These are phyloP conservation scores for Chroicocephalus ridibundus DNA, from an alignment of 2,113 vertebrate species.

Conservation along the genomic window DNA sequence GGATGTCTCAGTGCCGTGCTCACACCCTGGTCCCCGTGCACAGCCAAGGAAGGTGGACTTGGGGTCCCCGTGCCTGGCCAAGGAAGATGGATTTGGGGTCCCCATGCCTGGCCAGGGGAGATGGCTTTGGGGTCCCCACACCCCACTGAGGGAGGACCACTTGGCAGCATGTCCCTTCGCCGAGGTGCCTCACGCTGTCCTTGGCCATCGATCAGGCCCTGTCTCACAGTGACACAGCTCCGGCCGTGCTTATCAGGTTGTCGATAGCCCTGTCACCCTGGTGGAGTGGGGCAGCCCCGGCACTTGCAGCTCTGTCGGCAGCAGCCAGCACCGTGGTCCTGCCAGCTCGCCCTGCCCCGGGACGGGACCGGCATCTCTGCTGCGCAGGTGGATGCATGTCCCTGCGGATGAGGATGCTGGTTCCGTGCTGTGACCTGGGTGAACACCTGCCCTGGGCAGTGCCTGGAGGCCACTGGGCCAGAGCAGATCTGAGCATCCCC, in stretches of 20 bases:
- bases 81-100: not conserved
- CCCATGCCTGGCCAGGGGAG: not conserved
- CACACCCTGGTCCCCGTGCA: not conserved
- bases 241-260: not conserved
- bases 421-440: not conserved
- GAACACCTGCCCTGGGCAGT: not conserved
- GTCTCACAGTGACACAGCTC: rapidly evolving
- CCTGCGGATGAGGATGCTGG: not conserved
- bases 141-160: not conserved
- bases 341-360: too few relatives aligned
- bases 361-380: not conserved
- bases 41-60: not conserved
- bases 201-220: not conserved
- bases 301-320: rapidly evolving
- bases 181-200: not conserved
- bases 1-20: not conserved
- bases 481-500: not conserved
- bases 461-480: not conserved
- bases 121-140: not conserved
- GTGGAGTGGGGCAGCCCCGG: not conserved
- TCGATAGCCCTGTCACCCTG: not conserved
- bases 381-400: rapidly evolving
- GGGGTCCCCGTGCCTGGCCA: not conserved
- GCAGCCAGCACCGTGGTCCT: not conserved
- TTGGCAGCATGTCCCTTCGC: not conserved